Evolutionary conservation across 1,140 invertebrate genomes (phyloP), one percentile per base, ranked within the genome.

Genomic region (Oryctes rhinoceros): DNA sequence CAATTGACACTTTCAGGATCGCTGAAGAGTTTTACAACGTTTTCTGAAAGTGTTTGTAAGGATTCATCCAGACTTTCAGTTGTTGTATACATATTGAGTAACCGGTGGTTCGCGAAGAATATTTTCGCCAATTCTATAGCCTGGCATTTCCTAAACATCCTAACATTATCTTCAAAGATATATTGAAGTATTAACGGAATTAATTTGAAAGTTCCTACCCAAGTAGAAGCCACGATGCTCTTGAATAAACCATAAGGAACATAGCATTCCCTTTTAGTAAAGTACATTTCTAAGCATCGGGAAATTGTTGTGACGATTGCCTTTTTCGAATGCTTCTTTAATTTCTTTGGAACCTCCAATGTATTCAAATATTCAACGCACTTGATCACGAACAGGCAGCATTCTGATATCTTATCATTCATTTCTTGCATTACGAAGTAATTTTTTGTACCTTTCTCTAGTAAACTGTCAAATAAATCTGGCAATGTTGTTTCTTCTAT

Each of bases 381-480:
- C 82, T 90, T 89, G 18, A 94, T 89, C 24, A 94, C 88, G 81
- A 94, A 93, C 10, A 90, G 90, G 48, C 91, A 91, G 85, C 92
- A 93, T 80, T 91, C 90, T 1, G 92, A 89, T 9, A 94, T 89
- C 79, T 93, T 90, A 81, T 92, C 91, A 7, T 91, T 91, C 87
- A 94, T 90, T 84, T 93, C 92, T 87, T 93, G 91, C 83, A 90
- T 92, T 82, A 94, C 86, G 37, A 91, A 90, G 65, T 91, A 89
- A 4, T 91, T 92, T 81, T 91, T 88, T 74, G 88, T 89, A 4
- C 92, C 92, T 87, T 93, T 93, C 76, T 91, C 91, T 79, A 93
- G 90, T 24, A 92, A 86, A 53, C 89, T 86, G 87, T 91, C 89
- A 62, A 92, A 87, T 77, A 91, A 88, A 81, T 91, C 90, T 53